Evolutionary conservation across 1,140 invertebrate species (phyloP), one percentile per base, ranked within the genome.

Genomic region (Zaprionus inermis): DNA sequence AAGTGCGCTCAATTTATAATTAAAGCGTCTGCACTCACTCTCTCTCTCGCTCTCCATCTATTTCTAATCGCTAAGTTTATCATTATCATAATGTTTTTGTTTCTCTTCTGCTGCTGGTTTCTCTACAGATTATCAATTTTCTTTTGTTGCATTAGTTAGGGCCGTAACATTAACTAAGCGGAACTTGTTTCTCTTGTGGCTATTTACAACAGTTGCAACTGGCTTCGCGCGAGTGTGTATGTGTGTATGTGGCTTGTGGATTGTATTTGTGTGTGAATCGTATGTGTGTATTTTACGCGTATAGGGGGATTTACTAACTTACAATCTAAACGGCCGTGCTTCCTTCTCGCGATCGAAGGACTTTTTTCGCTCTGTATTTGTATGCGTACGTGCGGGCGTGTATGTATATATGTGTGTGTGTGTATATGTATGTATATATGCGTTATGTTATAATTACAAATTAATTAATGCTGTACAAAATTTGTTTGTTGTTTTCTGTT

Each of bases 391-490:
- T 38, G 34, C 46, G 20, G 61, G 36, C 59, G 46, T 70, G 36
- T 44, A 41, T 70, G 34, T 61, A 12, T 60, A 28, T 66, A 32
- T 67, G 32, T 66, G 24, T 66, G 55, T 32, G 30, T 63, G 30
- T 38, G 4, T 44, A n/a, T 51, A 41, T 57, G 9, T 64, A 20
- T 63, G 24, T 63, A 16, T 69, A 51, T 75, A 38, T 71, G 30
- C 55, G 10, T 72, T 70, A 55, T 68, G 63, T 76, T 79, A 81
- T 77, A 79, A 60, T 89, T 88, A 88, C 78, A 89, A 88, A 88
- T 88, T 88, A 88, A 88, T 88, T 88, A 88, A 88, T 88, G 83
- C 83, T 88, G 84, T 88, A 88, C 83, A 88, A 66, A 83, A 71
- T 72, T 85, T 70, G 30, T 84, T 69, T 41, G 61, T 81, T 66